A percentile compares a stretch with the other conserved stretches of the same genome.
phyloP scores from a whole-genome alignment of 2,113 vertebrate genomes.

The Theristicus caerulescens region DNA sequence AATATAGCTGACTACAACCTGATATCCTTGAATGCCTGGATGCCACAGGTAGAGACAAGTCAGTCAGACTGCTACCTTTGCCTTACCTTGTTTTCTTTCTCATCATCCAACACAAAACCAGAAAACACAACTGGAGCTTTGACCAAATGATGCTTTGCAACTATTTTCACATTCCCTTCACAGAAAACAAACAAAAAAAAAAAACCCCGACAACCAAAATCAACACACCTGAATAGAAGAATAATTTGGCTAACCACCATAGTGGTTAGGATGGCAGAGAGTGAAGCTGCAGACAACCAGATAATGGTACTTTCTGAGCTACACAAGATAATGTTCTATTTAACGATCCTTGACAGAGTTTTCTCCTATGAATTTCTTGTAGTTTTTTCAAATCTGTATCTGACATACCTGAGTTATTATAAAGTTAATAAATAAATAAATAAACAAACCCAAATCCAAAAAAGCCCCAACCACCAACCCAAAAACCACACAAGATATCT shows the following conservation, averaged over 20 bases:
- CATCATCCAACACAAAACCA: background rate
- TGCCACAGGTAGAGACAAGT: background rate
- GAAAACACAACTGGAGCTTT: background rate
- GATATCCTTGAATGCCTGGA: background rate
- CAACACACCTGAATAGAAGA: fast-evolving
- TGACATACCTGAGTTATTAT: background rate
- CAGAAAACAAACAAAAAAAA: background rate
- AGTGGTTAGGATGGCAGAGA: background rate
- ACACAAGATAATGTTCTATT: background rate
- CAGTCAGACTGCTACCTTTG: background rate
- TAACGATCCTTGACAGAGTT: background rate
- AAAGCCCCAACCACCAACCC: fast-evolving
- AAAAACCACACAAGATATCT: background rate
- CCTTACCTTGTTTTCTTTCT: background rate
- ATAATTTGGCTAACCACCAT: background rate
- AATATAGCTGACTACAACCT: background rate
- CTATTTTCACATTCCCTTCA: background rate
- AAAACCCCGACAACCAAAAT: background rate
- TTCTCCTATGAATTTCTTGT: background rate
- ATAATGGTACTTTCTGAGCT: background rate
- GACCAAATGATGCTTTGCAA: background rate
- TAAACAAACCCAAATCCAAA: too few relatives aligned
- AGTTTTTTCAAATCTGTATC: background rate
- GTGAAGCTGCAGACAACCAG: background rate
- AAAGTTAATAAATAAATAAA: background rate